Base-by-base conservation (phyloP, 2,888 invertebrate species). In the Epinotia brunnichana region DNA sequence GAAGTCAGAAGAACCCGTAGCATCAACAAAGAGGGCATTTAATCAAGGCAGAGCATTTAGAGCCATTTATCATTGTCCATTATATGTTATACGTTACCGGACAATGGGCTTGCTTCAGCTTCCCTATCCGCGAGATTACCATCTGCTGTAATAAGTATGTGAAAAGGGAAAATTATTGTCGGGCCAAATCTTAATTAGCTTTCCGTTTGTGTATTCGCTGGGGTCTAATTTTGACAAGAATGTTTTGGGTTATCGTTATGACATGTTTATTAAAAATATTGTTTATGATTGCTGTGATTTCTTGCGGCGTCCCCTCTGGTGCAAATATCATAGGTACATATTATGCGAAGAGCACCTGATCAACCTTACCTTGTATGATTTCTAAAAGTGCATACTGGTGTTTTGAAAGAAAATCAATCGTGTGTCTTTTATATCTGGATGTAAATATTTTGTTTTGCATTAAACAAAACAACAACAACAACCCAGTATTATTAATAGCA, bases 181-280 rank as follows among this genome's bases (percentile, higher is more conserved):
- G 74, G 75, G 68, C 79, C 76, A 80, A 79, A 85, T 85, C 85
- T 85, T 87, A 86, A 87, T 87, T 86, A 86, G 81, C 75, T 83
- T 80, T 78, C 56, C 44, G 69, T 19, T 64, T 62, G 56, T 44
- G 69, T 41, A 53, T 66, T 19, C 69, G 56, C 69, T 48, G 11
- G 61, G 72, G 72, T 72, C 64, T 70, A 63, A 72, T 72, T 72
- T 68, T 57, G 60, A 63, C 44, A 71, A 72, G 68, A 71, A 67
- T 35, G 19, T 21, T 59, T 39, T 19, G 1, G 35, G n/a, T 2
- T n/a, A 21, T 21, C 21, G 24, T 19, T 51, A 57, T 7, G 60
- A n/a, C 35, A 59, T 19, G 48, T 41, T 29, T 39, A 53, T 53
- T 35, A 63, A 9, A 3, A 44, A 17, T 64, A 48, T 62, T 10